These are phyloP conservation scores for Mesoclemmys tuberculata DNA, from an alignment of 2,113 vertebrate species.

Conservation along the genomic window DNA sequence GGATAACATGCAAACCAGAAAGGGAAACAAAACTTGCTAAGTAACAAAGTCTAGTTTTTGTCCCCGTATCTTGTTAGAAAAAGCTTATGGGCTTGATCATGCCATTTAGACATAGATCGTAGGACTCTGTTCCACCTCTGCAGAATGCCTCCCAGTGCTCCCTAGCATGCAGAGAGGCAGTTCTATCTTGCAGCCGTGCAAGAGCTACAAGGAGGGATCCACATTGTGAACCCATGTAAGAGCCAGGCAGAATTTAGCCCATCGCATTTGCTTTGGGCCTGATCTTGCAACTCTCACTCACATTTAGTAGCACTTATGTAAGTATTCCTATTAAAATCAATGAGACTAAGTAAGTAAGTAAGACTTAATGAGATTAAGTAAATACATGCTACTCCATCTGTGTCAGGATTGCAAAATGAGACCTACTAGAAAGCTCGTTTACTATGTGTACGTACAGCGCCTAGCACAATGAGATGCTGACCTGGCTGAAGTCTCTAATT, in stretches of 20 bases:
- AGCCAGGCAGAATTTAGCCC: background rate
- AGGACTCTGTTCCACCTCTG: background rate
- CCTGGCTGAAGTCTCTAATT: background rate
- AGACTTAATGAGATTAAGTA: no score
- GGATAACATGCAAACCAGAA: background rate
- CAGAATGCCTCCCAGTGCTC: background rate
- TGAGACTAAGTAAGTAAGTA: background rate
- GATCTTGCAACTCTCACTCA: background rate
- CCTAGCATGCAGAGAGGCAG: background rate
- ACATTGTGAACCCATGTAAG: background rate
- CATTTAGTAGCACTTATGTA: background rate
- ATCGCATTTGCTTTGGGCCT: background rate
- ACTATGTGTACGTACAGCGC: background rate
- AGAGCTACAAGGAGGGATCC: background rate
- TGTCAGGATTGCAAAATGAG: background rate
- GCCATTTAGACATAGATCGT: background rate
- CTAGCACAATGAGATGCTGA: background rate
- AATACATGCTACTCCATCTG: background rate
- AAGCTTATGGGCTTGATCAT: background rate
- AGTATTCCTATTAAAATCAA: background rate
- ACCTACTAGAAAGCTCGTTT: background rate
- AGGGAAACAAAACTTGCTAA: background rate
- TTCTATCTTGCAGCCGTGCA: background rate
- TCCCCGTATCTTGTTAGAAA: background rate
- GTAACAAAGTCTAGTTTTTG: background rate